Evolutionary conservation across 2,113 vertebrate genomes (phyloP).

Genomic region (Lophura nycthemera): DNA sequence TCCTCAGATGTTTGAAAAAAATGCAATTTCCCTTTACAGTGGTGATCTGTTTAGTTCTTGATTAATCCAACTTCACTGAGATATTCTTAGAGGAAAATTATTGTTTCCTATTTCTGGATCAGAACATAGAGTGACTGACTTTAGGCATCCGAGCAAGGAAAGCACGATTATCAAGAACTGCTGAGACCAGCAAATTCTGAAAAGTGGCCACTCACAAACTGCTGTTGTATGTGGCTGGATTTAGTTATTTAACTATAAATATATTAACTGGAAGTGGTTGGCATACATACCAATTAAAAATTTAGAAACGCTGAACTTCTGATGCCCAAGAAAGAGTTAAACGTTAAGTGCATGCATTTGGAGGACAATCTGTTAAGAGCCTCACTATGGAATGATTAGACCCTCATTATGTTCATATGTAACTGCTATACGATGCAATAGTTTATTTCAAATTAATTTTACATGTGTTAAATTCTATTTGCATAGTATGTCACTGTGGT

Average conservation of each 20-base stretch:
- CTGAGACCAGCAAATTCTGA: neutral
- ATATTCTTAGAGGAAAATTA: slow-evolving; percentile 1
- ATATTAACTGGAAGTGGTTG: neutral
- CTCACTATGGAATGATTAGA: neutral
- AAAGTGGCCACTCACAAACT: neutral
- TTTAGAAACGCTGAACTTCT: neutral
- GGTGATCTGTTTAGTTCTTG: neutral
- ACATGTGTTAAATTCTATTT: neutral
- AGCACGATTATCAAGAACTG: neutral
- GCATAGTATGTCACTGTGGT: fast-evolving
- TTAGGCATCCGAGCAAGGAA: neutral
- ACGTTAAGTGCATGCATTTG: neutral
- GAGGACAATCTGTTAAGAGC: neutral
- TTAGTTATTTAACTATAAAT: neutral
- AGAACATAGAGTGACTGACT: neutral
- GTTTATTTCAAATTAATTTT: neutral
- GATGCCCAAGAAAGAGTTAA: neutral
- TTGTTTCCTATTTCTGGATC: neutral
- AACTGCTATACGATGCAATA: neutral
- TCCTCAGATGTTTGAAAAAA: neutral
- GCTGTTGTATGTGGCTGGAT: neutral
- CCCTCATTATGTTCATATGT: neutral
- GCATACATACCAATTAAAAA: neutral
- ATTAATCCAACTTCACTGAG: neutral
- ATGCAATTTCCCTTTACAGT: neutral